Evolutionary conservation across 2,888 invertebrate species (phyloP).

Genomic region (Mongoloraphidia duomilia): DNA sequence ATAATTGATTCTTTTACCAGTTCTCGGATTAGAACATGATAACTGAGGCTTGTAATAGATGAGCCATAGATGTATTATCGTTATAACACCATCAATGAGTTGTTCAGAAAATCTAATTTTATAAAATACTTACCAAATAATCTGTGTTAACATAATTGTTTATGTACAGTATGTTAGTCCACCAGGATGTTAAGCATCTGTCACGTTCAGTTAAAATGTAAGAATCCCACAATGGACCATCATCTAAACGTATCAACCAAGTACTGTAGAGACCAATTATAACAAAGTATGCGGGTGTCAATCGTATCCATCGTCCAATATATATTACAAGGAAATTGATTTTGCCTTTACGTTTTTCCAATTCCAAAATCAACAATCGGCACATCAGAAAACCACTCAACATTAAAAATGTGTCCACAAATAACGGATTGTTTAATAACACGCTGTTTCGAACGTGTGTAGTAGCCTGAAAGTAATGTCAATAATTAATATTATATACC

Average conservation of each 20-base stretch:
- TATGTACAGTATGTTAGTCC: conserved; percentile 57
- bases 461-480: conserved; percentile 34
- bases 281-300: conserved; percentile 60
- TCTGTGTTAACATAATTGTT: conserved; percentile 58
- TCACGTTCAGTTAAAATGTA: conserved; percentile 38
- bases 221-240: conserved; percentile 61
- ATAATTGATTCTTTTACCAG: too few relatives aligned
- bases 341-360: conserved; percentile 47
- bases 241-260: conserved; percentile 50
- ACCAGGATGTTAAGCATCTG: conserved; percentile 53
- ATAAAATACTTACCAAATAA: conserved; percentile 33
- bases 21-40: too few relatives aligned
- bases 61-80: too few relatives aligned
- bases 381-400: conserved; percentile 57
- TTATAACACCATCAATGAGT: too few relatives aligned
- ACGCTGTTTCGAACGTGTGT: conserved; percentile 41
- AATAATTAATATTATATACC: background rate
- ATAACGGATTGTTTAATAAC: conserved; percentile 49
- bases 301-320: conserved; percentile 51
- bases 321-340: conserved; percentile 47
- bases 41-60: too few relatives aligned
- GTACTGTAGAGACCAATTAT: conserved; percentile 61
- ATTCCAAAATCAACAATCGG: conserved; percentile 47
- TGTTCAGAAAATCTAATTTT: too few relatives aligned
- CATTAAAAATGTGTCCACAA: conserved; percentile 60